phyloP scores from a whole-genome alignment of 2,113 vertebrate species.

The Urocitellus parryii region DNA sequence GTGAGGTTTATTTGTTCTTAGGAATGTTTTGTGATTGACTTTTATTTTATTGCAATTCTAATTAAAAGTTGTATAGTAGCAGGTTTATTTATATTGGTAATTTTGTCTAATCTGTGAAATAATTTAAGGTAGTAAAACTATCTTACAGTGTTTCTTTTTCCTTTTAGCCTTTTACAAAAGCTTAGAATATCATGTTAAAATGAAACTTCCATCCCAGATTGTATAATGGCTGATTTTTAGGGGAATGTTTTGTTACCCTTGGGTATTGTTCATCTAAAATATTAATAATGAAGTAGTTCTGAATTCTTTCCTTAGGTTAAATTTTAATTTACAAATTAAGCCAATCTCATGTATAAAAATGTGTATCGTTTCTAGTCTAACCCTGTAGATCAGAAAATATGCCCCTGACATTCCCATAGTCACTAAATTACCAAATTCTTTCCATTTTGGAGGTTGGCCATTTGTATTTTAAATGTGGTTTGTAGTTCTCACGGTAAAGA shows the following conservation, averaged over 20 bases:
- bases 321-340: constrained; percentile 61
- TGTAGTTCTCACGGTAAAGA: constrained; percentile 23
- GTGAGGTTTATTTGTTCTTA: constrained; percentile 49
- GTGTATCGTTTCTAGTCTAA: constrained; percentile 45
- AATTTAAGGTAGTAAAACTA: constrained; percentile 35
- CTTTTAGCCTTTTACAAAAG: constrained; percentile 22
- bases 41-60: constrained; percentile 42
- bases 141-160: constrained; percentile 23
- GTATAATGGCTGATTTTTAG: constrained; percentile 25
- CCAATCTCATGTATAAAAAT: background rate
- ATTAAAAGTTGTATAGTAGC: constrained; percentile 38
- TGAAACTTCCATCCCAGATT: constrained; percentile 11
- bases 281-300: constrained; percentile 41
- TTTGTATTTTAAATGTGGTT: constrained; percentile 44
- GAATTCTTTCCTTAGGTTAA: constrained; percentile 52
- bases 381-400: background rate
- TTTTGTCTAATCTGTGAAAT: constrained; percentile 29
- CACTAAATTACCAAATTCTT: constrained; percentile 38
- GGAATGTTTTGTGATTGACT: constrained; percentile 8
- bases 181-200: background rate
- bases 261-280: constrained; percentile 30
- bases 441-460: background rate
- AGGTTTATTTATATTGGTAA: constrained; percentile 47
- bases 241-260: constrained; percentile 42
- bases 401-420: constrained; percentile 14